Percentiles rank a stretch among this genome's conserved stretches.
phyloP scores from a whole-genome alignment of 2,797 vertebrate genomes.

The Melanotaenia boesemani region DNA sequence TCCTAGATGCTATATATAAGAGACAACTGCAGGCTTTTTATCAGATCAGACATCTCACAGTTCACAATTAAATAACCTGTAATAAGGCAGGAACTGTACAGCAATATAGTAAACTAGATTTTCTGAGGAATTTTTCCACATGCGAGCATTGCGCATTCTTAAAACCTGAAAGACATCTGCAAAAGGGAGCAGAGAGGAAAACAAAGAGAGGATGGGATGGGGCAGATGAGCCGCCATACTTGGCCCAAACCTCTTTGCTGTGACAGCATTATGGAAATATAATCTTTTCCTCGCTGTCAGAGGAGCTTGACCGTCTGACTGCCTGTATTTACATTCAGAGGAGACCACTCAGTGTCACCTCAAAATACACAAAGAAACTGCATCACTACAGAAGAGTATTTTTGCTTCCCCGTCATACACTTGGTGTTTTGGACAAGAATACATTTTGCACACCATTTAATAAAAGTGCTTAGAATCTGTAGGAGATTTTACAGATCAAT shows the following conservation, averaged over 20 bases:
- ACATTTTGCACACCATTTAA: conserved; percentile 33
- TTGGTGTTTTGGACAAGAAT: conserved; percentile 24
- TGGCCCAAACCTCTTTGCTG: conserved; percentile 64
- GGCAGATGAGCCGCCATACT: conserved; percentile 40
- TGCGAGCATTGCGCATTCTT: neutral
- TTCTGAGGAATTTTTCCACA: conserved; percentile 9
- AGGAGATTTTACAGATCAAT: conserved; percentile 54
- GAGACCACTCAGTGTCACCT: conserved; percentile 44
- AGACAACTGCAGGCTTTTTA: conserved; percentile 30
- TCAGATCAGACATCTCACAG: conserved; percentile 39
- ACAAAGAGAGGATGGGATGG: conserved; percentile 58
- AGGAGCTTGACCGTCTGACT: conserved; percentile 69
- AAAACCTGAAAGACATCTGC: conserved; percentile 21
- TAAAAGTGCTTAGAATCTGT: conserved; percentile 29
- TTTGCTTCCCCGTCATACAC: conserved; percentile 35
- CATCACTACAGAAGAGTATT: conserved; percentile 21
- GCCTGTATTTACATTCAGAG: conserved; percentile 74
- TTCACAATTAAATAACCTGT: conserved; percentile 49
- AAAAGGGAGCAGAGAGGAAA: conserved; percentile 29
- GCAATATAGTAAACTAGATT: conserved; percentile 6
- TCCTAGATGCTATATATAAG: conserved; percentile 18
- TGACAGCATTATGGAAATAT: conserved; percentile 82
- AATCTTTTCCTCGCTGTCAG: conserved; percentile 60
- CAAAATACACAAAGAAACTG: conserved; percentile 49
- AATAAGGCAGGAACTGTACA: conserved; percentile 5